Conservation (phyloP, 2,888 invertebrate species). For the Lasioglossum vierecki region DNA sequence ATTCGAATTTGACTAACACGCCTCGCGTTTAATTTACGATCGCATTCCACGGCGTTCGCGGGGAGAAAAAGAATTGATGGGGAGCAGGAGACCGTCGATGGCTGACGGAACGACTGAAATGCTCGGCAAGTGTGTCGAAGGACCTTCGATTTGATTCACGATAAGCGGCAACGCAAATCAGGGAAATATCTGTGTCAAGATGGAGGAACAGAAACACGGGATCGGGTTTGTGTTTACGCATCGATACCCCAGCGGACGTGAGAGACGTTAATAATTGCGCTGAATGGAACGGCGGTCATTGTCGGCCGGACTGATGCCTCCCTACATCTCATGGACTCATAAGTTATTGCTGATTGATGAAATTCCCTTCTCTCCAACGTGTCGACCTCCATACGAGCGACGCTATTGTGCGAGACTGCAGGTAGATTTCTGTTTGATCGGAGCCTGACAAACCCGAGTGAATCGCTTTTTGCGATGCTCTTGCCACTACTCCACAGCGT, state of each 20-base stretch:
- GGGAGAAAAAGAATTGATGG: not conserved
- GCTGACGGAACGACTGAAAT: slow-evolving; percentile 7
- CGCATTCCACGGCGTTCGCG: not conserved
- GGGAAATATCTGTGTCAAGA: slow-evolving; percentile 60
- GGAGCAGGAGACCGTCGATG: slow-evolving; percentile 9
- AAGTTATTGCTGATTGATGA: slow-evolving; percentile 51
- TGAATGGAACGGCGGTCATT: slow-evolving; percentile 54
- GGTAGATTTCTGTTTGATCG: slow-evolving; percentile 36
- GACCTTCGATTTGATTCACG: slow-evolving; percentile 45
- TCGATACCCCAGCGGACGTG: not conserved
- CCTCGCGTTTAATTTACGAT: slow-evolving; percentile 5
- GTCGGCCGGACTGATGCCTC: slow-evolving; percentile 44
- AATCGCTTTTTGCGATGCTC: not conserved
- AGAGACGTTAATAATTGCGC: slow-evolving; percentile 44
- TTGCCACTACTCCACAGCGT: not conserved
- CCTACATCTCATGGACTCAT: slow-evolving; percentile 24
- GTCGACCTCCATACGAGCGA: slow-evolving; percentile 36
- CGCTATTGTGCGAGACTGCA: slow-evolving; percentile 42
- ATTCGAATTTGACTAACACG: not conserved
- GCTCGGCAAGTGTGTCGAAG: slow-evolving; percentile 32
- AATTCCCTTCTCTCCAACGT: slow-evolving; percentile 48
- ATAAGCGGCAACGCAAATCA: slow-evolving; percentile 35
- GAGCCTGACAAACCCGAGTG: not conserved
- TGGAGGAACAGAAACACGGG: slow-evolving; percentile 46
- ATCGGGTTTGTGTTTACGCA: slow-evolving; percentile 27